Conservation (phyloP, 2,113 vertebrate species). For the Gnathonemus longibarbis region DNA sequence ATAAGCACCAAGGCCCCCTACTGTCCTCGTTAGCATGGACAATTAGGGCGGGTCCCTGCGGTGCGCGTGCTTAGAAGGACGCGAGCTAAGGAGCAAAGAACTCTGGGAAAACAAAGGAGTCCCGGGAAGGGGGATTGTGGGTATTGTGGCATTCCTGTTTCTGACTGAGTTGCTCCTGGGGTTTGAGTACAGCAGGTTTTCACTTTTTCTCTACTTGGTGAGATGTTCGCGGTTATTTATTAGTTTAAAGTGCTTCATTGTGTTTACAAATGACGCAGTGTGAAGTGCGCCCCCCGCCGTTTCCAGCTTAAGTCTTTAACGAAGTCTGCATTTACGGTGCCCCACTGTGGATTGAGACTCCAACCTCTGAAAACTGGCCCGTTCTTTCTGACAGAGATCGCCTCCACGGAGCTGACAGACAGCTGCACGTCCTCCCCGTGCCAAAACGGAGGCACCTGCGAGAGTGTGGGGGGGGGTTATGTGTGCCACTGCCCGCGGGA, state of each 20-base stretch:
- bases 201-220: not conserved
- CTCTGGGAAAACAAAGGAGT: not conserved
- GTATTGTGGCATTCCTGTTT: not conserved
- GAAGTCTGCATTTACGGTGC: not conserved
- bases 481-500: conserved; percentile 61
- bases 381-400: conserved; percentile 45
- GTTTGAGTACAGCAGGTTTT: not conserved
- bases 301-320: not conserved
- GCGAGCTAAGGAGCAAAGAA: not conserved
- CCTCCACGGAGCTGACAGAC: conserved; percentile 50
- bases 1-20: not conserved
- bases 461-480: conserved; percentile 60
- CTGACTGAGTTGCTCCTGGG: not conserved
- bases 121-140: not conserved
- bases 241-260: not conserved
- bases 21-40: not conserved
- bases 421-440: conserved; percentile 71
- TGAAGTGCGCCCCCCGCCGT: not conserved
- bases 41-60: not conserved
- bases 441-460: conserved; percentile 68
- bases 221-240: not conserved
- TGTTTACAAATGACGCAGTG: not conserved
- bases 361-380: not conserved
- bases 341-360: not conserved
- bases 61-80: not conserved